phyloP scores from a whole-genome alignment of 2,113 vertebrate genomes.

The Rhabdornis inornatus region DNA sequence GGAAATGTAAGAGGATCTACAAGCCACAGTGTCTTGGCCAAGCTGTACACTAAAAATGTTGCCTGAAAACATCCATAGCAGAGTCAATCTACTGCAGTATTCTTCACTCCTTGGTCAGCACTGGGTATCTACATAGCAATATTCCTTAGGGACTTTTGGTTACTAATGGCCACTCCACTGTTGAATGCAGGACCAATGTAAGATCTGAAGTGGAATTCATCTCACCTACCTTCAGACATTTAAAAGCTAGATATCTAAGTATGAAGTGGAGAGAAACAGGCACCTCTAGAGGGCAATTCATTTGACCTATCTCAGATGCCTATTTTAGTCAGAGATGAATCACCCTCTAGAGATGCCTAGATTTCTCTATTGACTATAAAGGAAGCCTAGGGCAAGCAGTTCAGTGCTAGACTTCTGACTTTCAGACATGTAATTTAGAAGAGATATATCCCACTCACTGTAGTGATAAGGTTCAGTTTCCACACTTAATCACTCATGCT shows the following conservation, averaged over 20 bases:
- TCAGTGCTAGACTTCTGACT: conserved; percentile 28
- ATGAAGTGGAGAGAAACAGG: neutral
- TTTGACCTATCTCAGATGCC: conserved; percentile 42
- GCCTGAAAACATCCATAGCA: neutral
- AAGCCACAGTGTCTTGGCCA: neutral
- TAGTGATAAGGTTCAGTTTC: neutral
- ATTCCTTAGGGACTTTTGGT: neutral
- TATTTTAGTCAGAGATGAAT: conserved; percentile 42
- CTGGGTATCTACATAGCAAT: neutral
- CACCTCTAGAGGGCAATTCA: conserved; percentile 33
- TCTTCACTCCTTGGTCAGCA: neutral
- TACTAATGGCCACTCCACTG: neutral
- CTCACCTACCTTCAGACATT: neutral
- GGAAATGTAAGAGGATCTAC: neutral
- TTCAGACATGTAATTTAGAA: conserved; percentile 24
- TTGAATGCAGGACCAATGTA: neutral
- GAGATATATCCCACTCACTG: neutral
- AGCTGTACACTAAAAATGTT: neutral
- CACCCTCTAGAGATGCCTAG: conserved; percentile 19
- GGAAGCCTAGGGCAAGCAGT: conserved; percentile 21
- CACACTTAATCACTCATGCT: conserved; percentile 17
- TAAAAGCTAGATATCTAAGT: conserved; percentile 16
- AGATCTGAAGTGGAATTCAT: conserved; percentile 10
- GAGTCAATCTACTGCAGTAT: accelerated
- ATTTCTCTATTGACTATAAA: conserved; percentile 38